Base-by-base conservation (phyloP, 2,797 vertebrate species). In the Octomys mimax region DNA sequence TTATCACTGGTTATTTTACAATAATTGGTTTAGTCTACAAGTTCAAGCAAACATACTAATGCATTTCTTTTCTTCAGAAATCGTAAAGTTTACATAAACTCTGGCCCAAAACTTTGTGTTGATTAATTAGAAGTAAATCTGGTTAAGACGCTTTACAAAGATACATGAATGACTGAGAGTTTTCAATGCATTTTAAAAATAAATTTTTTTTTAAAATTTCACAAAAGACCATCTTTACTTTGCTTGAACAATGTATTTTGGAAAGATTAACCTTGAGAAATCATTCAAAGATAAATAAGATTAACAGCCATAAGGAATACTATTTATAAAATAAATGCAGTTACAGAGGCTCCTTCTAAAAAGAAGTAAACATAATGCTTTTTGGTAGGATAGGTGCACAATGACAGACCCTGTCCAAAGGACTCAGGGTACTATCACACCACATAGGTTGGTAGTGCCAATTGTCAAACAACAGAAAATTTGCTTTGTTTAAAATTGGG, bases 1-100 rank as follows among this genome's bases (percentile, higher is more conserved):
- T 98, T 98, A 98, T 98, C 98, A 98, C 98, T 97, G 97, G 99
- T 99, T 99, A 98, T 98, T 98, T 98, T 98, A 99, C 99, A 99
- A 98, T 98, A 99, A 98, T 98, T 98, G 96, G 94, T 98, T 99
- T 99, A 99, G 98, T 99, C 99, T 99, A 99, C 98, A 98, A 99
- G 98, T 99, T 97, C 99, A 99, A 99, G 99, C 99, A 99, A 99
- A 99, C 99, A 99, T 99, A 99, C 98, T 98, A 98, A 99, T 98
- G 99, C 98, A 98, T 98, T 98, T 99, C 98, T 98, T 98, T 98
- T 98, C 97, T 98, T 98, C 98, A 98, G 97, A 99, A 98, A 98
- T 98, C 98, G 98, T 98, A 99, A 99, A 99, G 98, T 98, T 97
- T 98, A 99, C 97, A 98, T 97, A 98, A 98, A 98, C 96, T 75